Evolutionary conservation across 2,113 vertebrate genomes (phyloP).

Genomic region (Onychostruthus taczanowskii): DNA sequence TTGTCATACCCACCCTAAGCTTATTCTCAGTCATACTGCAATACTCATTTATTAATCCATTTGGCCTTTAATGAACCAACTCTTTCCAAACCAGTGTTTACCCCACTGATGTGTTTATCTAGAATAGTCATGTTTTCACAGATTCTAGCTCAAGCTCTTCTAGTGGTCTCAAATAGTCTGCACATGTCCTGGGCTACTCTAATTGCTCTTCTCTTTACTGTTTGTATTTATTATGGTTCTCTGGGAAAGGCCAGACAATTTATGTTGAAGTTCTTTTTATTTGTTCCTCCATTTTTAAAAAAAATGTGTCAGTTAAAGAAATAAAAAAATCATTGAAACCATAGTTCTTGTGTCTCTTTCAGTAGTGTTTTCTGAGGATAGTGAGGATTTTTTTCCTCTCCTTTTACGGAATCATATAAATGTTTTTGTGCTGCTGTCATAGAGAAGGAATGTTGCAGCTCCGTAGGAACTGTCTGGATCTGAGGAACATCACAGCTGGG

Average conservation of each 20-base stretch:
- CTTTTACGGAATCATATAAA: constrained; percentile 60
- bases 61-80: not conserved
- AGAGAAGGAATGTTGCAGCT: constrained; percentile 77
- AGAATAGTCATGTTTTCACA: not conserved
- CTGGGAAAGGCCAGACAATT: not conserved
- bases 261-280: not conserved
- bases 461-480: constrained; percentile 36
- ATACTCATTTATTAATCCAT: not conserved
- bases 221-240: not conserved
- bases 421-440: constrained; percentile 67
- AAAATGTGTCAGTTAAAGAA: constrained; percentile 68
- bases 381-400: constrained; percentile 71
- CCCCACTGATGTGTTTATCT: not conserved
- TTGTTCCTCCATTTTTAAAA: constrained; percentile 19
- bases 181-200: not conserved
- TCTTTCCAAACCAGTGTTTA: not conserved
- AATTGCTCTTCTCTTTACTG: not conserved
- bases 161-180: not conserved
- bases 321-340: constrained; percentile 76
- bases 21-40: not conserved
- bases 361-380: constrained; percentile 72
- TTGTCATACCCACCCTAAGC: not conserved
- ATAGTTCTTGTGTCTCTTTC: constrained; percentile 75
- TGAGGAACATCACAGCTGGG: constrained; percentile 2
- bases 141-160: not conserved